phyloP scores from a whole-genome alignment of 2,113 vertebrate genomes.

The Oxyruncus cristatus region DNA sequence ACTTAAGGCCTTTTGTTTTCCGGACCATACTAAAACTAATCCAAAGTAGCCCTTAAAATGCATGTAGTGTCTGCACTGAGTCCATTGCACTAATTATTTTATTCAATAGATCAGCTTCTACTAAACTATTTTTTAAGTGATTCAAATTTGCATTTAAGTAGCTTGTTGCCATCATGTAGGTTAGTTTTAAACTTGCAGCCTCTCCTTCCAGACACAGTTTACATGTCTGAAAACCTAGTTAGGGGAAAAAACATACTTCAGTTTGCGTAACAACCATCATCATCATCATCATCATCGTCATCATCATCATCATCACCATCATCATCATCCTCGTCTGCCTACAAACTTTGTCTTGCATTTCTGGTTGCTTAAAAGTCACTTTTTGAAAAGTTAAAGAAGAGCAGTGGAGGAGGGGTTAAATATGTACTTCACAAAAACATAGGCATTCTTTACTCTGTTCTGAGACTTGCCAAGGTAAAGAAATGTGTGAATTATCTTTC shows the following conservation, averaged over 20 bases:
- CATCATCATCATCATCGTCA: background rate
- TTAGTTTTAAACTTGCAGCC: background rate
- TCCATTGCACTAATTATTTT: background rate
- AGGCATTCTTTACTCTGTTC: background rate
- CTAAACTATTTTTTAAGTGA: background rate
- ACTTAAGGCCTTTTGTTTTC: background rate
- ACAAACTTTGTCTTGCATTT: background rate
- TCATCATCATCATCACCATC: background rate
- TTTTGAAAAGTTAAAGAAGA: background rate
- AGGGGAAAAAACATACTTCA: background rate
- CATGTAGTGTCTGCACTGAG: background rate
- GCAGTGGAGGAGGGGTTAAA: constrained; percentile 5
- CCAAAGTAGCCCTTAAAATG: background rate
- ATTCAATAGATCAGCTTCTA: background rate
- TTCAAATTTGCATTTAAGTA: background rate
- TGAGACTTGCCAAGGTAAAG: constrained; percentile 29
- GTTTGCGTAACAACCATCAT: background rate
- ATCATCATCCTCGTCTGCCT: background rate
- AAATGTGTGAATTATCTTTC: constrained; percentile 49
- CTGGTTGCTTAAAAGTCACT: background rate
- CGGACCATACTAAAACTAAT: background rate
- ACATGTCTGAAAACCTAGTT: background rate
- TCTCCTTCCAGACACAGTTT: background rate
- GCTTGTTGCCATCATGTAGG: background rate
- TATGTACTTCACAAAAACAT: background rate